phyloP scores from a whole-genome alignment of 2,113 vertebrate species.

The Labrus mixtus region DNA sequence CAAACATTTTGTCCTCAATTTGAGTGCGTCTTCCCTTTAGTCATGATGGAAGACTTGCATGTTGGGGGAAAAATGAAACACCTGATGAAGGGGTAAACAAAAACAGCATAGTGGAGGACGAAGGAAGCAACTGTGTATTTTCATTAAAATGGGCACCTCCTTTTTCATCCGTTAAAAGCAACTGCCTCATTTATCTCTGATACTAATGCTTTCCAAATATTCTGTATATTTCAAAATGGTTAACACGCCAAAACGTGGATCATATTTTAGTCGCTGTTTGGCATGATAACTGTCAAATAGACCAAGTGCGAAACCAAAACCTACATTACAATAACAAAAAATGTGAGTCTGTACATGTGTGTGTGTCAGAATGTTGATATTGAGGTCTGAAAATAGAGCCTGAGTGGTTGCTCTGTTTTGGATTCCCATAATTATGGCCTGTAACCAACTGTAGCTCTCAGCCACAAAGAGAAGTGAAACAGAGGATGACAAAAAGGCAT shows the following conservation, averaged over 20 bases:
- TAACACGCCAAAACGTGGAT: background rate
- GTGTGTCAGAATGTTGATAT: slow-evolving; percentile 14
- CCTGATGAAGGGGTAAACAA: background rate
- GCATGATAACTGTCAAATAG: slow-evolving; percentile 6
- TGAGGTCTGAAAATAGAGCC: slow-evolving; percentile 33
- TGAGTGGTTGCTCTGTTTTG: slow-evolving; percentile 34
- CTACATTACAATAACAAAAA: background rate
- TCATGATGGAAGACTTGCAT: background rate
- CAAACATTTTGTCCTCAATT: slow-evolving; percentile 70
- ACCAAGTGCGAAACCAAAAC: slow-evolving; percentile 8
- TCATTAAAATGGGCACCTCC: background rate
- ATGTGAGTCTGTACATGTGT: background rate
- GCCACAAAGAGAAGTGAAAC: slow-evolving; percentile 82
- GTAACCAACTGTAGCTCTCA: slow-evolving; percentile 28
- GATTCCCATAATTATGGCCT: slow-evolving; percentile 40
- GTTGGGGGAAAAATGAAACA: slow-evolving; percentile 3
- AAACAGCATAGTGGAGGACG: background rate
- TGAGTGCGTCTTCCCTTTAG: background rate
- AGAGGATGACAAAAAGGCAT: slow-evolving; percentile 55
- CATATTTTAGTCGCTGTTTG: background rate
- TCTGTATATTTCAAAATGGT: background rate
- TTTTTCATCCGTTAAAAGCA: background rate
- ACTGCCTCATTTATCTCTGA: background rate
- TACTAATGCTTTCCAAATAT: slow-evolving; percentile 1
- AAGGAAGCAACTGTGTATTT: background rate